Conservation (phyloP, 1,140 invertebrate genomes). For the Drosophila repleta region DNA sequence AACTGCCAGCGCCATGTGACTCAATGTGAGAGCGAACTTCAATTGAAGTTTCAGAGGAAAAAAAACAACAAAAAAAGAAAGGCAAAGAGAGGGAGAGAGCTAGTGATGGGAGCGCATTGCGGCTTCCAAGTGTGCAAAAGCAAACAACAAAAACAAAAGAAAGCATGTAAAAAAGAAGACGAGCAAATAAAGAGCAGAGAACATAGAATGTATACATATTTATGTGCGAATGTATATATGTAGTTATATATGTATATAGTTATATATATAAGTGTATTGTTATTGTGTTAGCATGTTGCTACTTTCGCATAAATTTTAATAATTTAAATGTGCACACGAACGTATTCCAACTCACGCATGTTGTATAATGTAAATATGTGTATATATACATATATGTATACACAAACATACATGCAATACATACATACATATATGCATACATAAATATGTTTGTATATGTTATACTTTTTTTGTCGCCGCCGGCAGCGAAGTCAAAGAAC, state of each 20-base stretch:
- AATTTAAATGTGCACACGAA: slow-evolving; percentile 43
- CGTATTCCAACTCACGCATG: slow-evolving; percentile 25
- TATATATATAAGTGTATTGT: slow-evolving; percentile 10
- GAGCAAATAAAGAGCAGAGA: slow-evolving; percentile 22
- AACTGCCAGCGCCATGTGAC: not conserved
- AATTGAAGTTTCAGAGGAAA: slow-evolving; percentile 26
- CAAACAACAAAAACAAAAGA: slow-evolving; percentile 26
- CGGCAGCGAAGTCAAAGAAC: slow-evolving; percentile 22
- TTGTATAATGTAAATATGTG: slow-evolving; percentile 12
- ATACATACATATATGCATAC: slow-evolving; percentile 1
- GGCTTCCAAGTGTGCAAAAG: slow-evolving; percentile 2
- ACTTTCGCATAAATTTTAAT: slow-evolving; percentile 46
- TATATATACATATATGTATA: slow-evolving; percentile 18
- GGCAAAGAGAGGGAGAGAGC: not conserved
- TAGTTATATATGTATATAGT: not conserved
- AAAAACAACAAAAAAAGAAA: not conserved
- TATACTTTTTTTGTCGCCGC: slow-evolving; percentile 8
- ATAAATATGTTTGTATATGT: slow-evolving; percentile 11
- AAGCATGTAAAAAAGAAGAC: slow-evolving; percentile 30
- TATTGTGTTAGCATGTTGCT: slow-evolving; percentile 12
- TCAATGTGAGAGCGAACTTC: slow-evolving; percentile 38
- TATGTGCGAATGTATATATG: not conserved
- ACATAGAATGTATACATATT: slow-evolving; percentile 16
- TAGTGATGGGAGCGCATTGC: slow-evolving; percentile 3
- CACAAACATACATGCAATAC: not conserved